A percentile compares a stretch with the other conserved stretches of the same genome.
Conservation (phyloP, 1,140 invertebrate species). For the Cotesia vestalis region DNA sequence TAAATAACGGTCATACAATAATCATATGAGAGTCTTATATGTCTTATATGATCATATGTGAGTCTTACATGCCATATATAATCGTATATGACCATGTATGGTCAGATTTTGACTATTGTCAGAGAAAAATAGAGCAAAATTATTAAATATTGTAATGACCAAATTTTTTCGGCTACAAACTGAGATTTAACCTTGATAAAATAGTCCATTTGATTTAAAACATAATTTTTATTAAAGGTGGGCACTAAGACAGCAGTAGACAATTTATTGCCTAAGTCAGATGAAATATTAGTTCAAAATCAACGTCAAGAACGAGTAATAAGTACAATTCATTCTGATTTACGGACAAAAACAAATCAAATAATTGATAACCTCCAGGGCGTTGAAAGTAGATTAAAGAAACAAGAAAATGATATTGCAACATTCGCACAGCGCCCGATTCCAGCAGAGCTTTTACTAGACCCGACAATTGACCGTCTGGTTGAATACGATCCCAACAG, state of each 20-base stretch:
- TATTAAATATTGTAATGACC: no score
- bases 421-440: constrained; percentile 76
- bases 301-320: constrained; percentile 87
- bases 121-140: no score
- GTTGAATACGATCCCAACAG: constrained; percentile 79
- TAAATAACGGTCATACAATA: no score
- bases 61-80: no score
- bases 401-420: constrained; percentile 81
- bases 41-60: no score
- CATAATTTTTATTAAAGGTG: constrained; percentile 53
- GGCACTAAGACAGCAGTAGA: constrained; percentile 87
- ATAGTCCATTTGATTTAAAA: neutral
- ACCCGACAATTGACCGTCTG: constrained; percentile 79
- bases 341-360: constrained; percentile 82
- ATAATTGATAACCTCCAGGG: constrained; percentile 88
- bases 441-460: constrained; percentile 76
- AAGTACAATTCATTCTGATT: constrained; percentile 84
- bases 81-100: no score
- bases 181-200: neutral
- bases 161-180: neutral
- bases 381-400: constrained; percentile 83
- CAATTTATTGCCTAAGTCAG: constrained; percentile 83
- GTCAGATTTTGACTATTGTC: no score
- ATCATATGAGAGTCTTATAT: no score
- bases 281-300: constrained; percentile 84